phyloP scores from a whole-genome alignment of 2,797 vertebrate species.

The Ataeniobius toweri region DNA sequence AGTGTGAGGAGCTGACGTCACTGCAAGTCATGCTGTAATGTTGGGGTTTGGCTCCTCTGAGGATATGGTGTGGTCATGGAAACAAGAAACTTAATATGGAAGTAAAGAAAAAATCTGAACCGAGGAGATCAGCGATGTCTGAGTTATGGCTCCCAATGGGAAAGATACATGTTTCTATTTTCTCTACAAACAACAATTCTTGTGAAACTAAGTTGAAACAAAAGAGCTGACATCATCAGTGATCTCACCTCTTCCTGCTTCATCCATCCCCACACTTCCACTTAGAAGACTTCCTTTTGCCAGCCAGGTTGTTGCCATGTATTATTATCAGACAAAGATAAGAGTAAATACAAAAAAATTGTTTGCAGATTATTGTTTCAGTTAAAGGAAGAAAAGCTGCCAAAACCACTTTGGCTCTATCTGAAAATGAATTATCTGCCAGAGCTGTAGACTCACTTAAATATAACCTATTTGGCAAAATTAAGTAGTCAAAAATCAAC shows the following conservation, averaged over 20 bases:
- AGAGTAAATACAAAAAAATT: background rate
- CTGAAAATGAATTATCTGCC: background rate
- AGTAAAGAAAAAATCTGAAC: slow-evolving; percentile 33
- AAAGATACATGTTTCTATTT: slow-evolving; percentile 23
- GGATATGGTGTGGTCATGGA: slow-evolving; percentile 62
- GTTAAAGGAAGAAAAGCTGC: background rate
- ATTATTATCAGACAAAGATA: background rate
- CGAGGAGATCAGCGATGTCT: slow-evolving; percentile 37
- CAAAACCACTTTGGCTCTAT: background rate
- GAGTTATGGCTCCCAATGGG: slow-evolving; percentile 47
- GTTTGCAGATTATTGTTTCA: background rate
- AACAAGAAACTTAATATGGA: slow-evolving; percentile 67
- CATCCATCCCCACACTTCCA: slow-evolving; percentile 59
- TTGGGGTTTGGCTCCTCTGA: slow-evolving; percentile 65
- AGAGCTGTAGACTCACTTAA: background rate
- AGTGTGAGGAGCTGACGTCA: slow-evolving; percentile 56
- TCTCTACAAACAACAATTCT: slow-evolving; percentile 56
- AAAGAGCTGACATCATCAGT: slow-evolving; percentile 68
- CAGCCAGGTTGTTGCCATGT: slow-evolving; percentile 15
- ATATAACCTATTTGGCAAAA: background rate
- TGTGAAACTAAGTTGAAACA: slow-evolving; percentile 51
- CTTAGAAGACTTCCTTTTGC: slow-evolving; percentile 42
- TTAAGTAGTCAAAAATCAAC: background rate
- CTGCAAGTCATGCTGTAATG: slow-evolving; percentile 46
- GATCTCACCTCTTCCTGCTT: slow-evolving; percentile 64